A percentile compares a stretch with the other conserved stretches of the same genome.
These are phyloP conservation scores for Peromyscus maniculatus DNA, from an alignment of 2,113 vertebrate species.

Conservation along the genomic window DNA sequence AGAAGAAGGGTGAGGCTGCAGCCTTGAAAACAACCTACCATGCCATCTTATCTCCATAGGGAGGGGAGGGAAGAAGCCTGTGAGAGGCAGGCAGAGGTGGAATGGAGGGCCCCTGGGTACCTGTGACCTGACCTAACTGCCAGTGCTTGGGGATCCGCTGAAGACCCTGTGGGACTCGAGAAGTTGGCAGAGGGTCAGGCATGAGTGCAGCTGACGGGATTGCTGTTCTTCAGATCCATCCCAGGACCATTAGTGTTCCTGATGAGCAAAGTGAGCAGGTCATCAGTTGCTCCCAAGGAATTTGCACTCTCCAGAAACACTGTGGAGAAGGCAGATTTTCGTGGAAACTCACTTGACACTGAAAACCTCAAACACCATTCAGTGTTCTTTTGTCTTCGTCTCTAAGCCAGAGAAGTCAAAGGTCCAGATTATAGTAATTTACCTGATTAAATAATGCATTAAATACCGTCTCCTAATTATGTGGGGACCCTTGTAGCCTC, in stretches of 20 bases:
- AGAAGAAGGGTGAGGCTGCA: not conserved
- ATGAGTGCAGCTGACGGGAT: not conserved
- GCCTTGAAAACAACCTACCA: not conserved
- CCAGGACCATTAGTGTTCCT: not conserved
- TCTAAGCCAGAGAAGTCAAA: conserved; percentile 28
- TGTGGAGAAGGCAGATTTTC: not conserved
- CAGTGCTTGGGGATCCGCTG: not conserved
- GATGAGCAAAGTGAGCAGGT: not conserved
- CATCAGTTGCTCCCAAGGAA: not conserved
- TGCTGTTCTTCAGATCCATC: not conserved
- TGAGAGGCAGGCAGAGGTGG: not conserved
- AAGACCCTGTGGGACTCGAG: not conserved
- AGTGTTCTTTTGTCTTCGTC: not conserved
- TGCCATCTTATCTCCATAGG: not conserved
- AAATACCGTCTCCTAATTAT: not conserved
- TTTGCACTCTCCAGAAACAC: not conserved
- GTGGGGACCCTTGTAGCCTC: not conserved
- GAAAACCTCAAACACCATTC: not conserved
- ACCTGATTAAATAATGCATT: not conserved
- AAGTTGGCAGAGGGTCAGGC: not conserved
- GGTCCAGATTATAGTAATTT: conserved; percentile 12
- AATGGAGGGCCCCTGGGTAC: not conserved
- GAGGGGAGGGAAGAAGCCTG: not conserved
- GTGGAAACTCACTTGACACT: not conserved
- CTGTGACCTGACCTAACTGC: not conserved